Base-by-base conservation (phyloP, 2,797 vertebrate genomes). In the Eidolon dupreanum region DNA sequence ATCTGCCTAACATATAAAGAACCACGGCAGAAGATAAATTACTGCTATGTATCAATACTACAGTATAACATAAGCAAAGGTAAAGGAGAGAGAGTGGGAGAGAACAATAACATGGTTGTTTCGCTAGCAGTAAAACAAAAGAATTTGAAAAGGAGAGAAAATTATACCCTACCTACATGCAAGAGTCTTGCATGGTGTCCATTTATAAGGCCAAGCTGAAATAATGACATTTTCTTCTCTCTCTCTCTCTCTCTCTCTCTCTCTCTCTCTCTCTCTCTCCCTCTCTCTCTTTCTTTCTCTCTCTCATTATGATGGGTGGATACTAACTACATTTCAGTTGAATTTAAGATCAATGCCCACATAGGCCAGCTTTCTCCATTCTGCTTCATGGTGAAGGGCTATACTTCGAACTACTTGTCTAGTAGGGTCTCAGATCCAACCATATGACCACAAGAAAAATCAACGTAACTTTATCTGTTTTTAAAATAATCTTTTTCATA, bases 1-100 rank as follows among this genome's bases (percentile, higher is more conserved):
- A 73, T 83, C 55, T 97, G 86, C 61, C 66, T 95, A 97, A 93
- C 66, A 93, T 93, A 74, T 95, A 96, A 97, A 95, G 93, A 92
- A 88, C 66, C 57, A 97, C 73, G 51, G 83, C 66, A 92, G 94
- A 96, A 73, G 96, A 95, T 65, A 97, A 97, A 86, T 75, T 79
- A 53, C 71, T 90, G 79, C 77, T 88, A 92, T 90, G 87, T 96
- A 59, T 86, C 90, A 98, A 86, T 95, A 91, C 55, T 95, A 87
- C 46, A 97, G 92, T 31, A 93, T 36, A 91, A 97, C 93, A 95
- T 59, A 91, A 93, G 70, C 61, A 86, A 92, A 73, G 5, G 15
- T 68, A 57, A 79, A 41, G 7, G 55, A n/a, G 7, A 22, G n/a
- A n/a, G 6, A 15, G n/a, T 24, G 5, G 31, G n/a, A 28, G 12